Evolutionary conservation across 2,797 vertebrate genomes (phyloP).

Genomic region (Gymnothorax reevesii): DNA sequence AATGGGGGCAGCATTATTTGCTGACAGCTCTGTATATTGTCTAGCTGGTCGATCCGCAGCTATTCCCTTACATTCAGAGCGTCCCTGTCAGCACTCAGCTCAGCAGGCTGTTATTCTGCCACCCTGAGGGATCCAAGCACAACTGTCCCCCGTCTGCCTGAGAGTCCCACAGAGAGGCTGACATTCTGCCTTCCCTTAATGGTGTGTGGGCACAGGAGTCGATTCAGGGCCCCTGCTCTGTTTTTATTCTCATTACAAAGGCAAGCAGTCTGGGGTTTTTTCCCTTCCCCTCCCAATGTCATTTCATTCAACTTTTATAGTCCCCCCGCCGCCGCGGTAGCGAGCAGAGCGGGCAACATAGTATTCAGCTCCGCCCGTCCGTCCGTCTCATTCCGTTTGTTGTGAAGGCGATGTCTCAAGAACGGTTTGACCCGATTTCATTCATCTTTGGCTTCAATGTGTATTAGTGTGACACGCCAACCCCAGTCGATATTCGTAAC

Average conservation of each 20-base stretch:
- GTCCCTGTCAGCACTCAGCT: slow-evolving; percentile 50
- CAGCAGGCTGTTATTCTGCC: slow-evolving; percentile 52
- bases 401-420: too few relatives aligned
- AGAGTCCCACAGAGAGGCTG: slow-evolving; percentile 16
- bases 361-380: too few relatives aligned
- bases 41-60: slow-evolving; percentile 54
- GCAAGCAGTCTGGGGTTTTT: not conserved
- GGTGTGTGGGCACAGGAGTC: not conserved
- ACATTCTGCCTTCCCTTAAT: slow-evolving; percentile 31
- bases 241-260: not conserved
- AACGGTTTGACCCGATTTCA: too few relatives aligned
- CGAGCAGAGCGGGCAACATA: too few relatives aligned
- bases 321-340: too few relatives aligned
- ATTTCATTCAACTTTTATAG: not conserved
- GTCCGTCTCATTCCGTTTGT: too few relatives aligned
- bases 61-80: slow-evolving; percentile 47
- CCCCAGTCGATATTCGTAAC: too few relatives aligned
- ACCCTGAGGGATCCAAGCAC: slow-evolving; percentile 32
- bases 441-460: too few relatives aligned
- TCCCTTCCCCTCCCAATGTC: not conserved
- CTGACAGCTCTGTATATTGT: slow-evolving; percentile 41
- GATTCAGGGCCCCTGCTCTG: not conserved
- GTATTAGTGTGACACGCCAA: too few relatives aligned
- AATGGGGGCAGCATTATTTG: slow-evolving; percentile 29
- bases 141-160: slow-evolving; percentile 48